Evolutionary conservation across 2,888 invertebrate species (phyloP), one percentile per base, ranked within the genome.

Genomic region (Parnassius glacialis): DNA sequence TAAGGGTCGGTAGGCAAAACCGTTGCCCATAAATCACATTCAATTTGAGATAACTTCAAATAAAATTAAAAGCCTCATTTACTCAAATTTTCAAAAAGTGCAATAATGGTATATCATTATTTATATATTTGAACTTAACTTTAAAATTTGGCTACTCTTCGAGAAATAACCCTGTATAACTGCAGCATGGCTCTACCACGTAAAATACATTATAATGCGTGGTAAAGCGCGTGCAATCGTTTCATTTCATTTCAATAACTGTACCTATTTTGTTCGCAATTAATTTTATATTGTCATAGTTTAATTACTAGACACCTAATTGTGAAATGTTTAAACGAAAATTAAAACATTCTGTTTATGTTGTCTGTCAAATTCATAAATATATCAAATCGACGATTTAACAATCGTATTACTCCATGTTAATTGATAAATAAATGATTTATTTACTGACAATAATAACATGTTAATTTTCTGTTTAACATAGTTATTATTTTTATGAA

Each of bases 251-350:
- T 16, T 16, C 16, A 16, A 16, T 16, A 16, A 16, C 16, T 16
- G 16, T 16, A 1, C 16, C 16, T 16, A 16, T 58, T 59, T 48
- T 2, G 41, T 43, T 51, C 10, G 34, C 34, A 60, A 60, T 60
- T 55, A 60, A 55, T 44, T 12, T 25, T 55, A 13, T 54, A 44
- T 60, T 55, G 7, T 42, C 50, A 10, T 25, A 43, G n/a, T 44
- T 44, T 48, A 55, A 60, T 60, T 34, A 55, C 25, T 44, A 45
- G 34, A 34, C 20, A 50, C 25, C 51, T 55, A 51, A 60, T 60
- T 60, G 50, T 51, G 42, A 42, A 12, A 55, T 55, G 60, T 44
- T 45, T 51, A 44, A 51, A n/a, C 34, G 11, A 51, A 34, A 52
- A 25, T 60, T 54, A 60, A 55, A 60, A 50, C 51, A n/a, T 25